Evolutionary conservation across 1,140 invertebrate genomes (phyloP).

Genomic region (Mamestra configurata): DNA sequence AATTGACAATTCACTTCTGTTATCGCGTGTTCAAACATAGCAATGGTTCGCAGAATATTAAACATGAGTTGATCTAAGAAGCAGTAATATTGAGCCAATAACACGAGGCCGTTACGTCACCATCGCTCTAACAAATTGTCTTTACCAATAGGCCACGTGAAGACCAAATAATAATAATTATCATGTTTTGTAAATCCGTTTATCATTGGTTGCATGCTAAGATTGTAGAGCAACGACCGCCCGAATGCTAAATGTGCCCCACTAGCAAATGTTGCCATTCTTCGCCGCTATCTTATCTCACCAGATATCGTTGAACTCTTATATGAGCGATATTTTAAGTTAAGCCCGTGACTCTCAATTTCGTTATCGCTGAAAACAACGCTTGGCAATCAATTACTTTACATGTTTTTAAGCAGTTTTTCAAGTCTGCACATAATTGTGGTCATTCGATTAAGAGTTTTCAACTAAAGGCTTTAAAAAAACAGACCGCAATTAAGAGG

Average conservation of each 20-base stretch:
- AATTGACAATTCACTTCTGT: constrained; percentile 8
- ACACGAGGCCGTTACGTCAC: constrained; percentile 4
- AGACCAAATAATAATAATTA: not conserved
- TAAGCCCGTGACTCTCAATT: not conserved
- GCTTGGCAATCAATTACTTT: not conserved
- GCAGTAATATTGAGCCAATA: constrained; percentile 12
- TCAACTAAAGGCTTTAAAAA: too few relatives aligned
- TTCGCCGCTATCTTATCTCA: not conserved
- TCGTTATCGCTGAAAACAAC: not conserved
- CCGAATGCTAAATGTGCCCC: not conserved
- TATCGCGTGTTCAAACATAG: not conserved
- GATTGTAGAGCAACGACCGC: constrained; percentile 18
- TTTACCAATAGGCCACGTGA: too few relatives aligned
- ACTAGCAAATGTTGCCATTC: not conserved
- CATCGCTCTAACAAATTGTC: not conserved
- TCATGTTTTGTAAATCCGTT: not conserved
- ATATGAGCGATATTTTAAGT: not conserved
- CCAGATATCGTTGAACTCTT: constrained; percentile 3
- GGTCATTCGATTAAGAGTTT: too few relatives aligned
- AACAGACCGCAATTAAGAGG: too few relatives aligned
- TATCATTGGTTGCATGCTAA: not conserved
- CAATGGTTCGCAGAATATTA: not conserved
- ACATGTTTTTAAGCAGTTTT: not conserved
- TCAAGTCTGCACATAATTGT: not conserved
- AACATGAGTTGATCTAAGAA: not conserved